Evolutionary conservation across 2,113 vertebrate species (phyloP), one percentile per base, ranked within the genome.

Genomic region (Brachypodius melanocephalos): DNA sequence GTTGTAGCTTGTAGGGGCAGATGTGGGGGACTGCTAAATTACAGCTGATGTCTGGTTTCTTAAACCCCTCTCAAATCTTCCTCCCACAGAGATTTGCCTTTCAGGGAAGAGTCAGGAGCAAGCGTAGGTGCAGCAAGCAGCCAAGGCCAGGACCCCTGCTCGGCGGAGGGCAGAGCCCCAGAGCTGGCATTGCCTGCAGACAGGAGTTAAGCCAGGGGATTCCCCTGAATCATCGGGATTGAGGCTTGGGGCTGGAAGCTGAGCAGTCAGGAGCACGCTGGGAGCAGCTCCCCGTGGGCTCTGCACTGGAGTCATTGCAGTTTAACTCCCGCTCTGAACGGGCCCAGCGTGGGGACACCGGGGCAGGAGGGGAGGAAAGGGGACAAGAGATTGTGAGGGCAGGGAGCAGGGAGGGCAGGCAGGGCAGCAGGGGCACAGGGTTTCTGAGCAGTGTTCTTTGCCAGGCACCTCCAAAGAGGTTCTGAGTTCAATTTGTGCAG

Each of bases 221-320:
- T 59, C 57, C 66, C 2, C 8, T 6, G 58, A 51, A 16, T 36
- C 38, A 17, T 18, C 1, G 31, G 43, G 40, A 10, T 7, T 51
- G 78, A 51, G 90, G 10, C 19, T 14, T 20, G 9, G 1, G 9
- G 18, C 65, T 66, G 76, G 72, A 32, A 40, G 49, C 14, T 22
- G 55, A 3, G 2, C 51, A 24, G 51, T 12, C 14, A 36, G 45
- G 51, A 76, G 28, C 0, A 25, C 13, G 1, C 1, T 10, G 71
- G 48, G 78, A 66, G 57, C 1, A 2, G 73, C 17, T 18, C 7
- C 55, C 48, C 0, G 0, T 0, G 8, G 79, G 55, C 59, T 25
- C 25, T 14, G 57, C 17, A 0, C 2, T 51, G 7, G 7, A 5
- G 28, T 15, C 38, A 6, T 3, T 32, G 12, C 15, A 6, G 17